phyloP scores from a whole-genome alignment of 2,797 vertebrate species.

The Meda fulgida region DNA sequence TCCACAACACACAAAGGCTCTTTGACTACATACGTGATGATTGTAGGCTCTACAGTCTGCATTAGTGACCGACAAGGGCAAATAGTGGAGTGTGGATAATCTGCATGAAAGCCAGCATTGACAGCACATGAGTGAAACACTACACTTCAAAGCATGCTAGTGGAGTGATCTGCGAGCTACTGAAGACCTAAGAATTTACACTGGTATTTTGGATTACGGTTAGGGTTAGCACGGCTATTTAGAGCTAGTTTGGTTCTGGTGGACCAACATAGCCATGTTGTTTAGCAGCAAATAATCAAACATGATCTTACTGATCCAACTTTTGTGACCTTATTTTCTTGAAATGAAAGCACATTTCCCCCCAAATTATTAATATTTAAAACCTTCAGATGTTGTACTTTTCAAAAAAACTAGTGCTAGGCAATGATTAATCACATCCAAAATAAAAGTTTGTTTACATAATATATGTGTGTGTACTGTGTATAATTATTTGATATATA shows the following conservation, averaged over 20 bases:
- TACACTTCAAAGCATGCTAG: slow-evolving; percentile 19
- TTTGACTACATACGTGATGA: slow-evolving; percentile 29
- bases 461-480: no score
- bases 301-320: neutral
- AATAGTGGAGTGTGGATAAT: slow-evolving; percentile 9
- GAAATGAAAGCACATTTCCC: neutral
- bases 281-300: neutral
- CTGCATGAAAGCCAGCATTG: slow-evolving; percentile 31
- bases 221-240: neutral
- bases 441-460: no score
- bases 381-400: neutral
- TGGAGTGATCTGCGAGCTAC: neutral
- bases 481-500: no score
- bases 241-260: neutral
- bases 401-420: no score
- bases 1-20: slow-evolving; percentile 71
- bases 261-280: neutral
- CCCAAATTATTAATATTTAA: neutral
- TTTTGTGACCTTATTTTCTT: neutral
- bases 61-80: slow-evolving; percentile 23
- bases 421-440: no score
- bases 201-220: neutral
- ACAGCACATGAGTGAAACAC: neutral
- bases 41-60: slow-evolving; percentile 21
- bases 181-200: neutral